Percentiles rank a stretch among this genome's conserved stretches.
phyloP scores from a whole-genome alignment of 2,888 invertebrate genomes.

The Thyatira batis region DNA sequence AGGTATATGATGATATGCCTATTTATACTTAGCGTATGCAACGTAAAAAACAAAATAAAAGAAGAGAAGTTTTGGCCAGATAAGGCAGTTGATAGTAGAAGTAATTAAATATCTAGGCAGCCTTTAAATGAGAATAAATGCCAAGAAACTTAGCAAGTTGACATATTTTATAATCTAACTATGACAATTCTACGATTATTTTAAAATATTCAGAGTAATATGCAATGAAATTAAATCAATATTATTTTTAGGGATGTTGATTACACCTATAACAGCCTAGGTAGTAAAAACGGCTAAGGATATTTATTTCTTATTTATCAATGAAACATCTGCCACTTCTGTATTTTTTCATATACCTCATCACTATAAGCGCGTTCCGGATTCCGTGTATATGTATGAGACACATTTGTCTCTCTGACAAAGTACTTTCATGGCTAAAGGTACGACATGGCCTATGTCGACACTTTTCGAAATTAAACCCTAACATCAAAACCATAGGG shows the following conservation, averaged over 20 bases:
- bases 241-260: no score
- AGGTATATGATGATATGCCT: conserved; percentile 3
- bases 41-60: no score
- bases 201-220: no score
- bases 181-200: no score
- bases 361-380: conserved; percentile 36
- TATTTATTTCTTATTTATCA: conserved; percentile 14
- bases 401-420: conserved; percentile 60
- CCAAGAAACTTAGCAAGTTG: no score
- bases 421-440: conserved; percentile 54
- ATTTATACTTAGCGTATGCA: no score
- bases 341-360: conserved; percentile 24
- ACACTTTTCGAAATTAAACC: conserved; percentile 12
- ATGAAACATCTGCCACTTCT: conserved; percentile 26
- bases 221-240: no score
- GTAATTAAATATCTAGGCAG: no score
- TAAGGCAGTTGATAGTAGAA: no score
- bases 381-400: conserved; percentile 51
- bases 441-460: conserved; percentile 35
- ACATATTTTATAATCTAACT: no score
- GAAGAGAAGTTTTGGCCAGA: no score
- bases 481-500: conserved; percentile 8
- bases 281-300: conserved; percentile 7
- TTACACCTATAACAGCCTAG: conserved; percentile 2
- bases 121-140: no score